Conservation (phyloP, 2,888 invertebrate genomes). For the Scaptomyza reducta region DNA sequence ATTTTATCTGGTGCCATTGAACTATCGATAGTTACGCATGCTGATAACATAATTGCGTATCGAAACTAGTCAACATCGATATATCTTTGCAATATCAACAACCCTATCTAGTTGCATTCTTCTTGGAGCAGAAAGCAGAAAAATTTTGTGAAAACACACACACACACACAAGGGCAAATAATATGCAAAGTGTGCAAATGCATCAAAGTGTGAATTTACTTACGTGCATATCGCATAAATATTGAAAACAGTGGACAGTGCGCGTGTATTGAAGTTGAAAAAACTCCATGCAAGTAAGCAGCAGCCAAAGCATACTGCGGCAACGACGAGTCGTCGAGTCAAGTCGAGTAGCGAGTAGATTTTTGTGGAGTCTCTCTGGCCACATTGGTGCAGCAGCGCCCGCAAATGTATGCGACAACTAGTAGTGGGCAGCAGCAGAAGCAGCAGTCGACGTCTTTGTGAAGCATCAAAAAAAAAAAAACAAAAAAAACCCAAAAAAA, state of each 20-base stretch:
- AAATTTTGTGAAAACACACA: constrained; percentile 53
- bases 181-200: constrained; percentile 41
- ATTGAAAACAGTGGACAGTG: constrained; percentile 25
- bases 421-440: constrained; percentile 59
- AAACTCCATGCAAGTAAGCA: constrained; percentile 59
- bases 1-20: background rate
- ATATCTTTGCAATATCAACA: constrained; percentile 51
- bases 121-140: constrained; percentile 52
- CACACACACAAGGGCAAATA: constrained; percentile 24
- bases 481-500: constrained; percentile 11
- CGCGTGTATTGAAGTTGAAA: constrained; percentile 16
- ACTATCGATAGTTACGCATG: constrained; percentile 27
- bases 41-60: constrained; percentile 4
- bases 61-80: constrained; percentile 30
- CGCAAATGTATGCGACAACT: constrained; percentile 73
- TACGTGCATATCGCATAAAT: constrained; percentile 18
- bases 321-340: constrained; percentile 64
- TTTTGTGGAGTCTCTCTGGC: constrained; percentile 58
- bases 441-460: constrained; percentile 50
- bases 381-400: constrained; percentile 60
- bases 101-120: constrained; percentile 61
- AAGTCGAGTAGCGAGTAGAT: constrained; percentile 60
- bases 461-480: constrained; percentile 36
- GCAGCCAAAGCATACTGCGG: constrained; percentile 61
- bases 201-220: constrained; percentile 27